Conservation (phyloP, 2,888 invertebrate genomes). For the Endotricha flammealis region DNA sequence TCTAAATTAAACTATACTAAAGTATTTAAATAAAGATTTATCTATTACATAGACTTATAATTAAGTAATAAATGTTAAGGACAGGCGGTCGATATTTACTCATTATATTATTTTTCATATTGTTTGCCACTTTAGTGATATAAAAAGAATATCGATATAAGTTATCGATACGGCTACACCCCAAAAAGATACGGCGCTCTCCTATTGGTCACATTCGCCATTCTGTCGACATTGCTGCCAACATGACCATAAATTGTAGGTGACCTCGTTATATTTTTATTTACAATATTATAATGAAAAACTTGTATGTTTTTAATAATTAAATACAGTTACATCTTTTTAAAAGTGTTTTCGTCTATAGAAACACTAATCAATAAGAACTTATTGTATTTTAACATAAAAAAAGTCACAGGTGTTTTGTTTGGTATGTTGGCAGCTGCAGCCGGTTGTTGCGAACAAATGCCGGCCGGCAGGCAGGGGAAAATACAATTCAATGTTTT, state of each 20-base stretch:
- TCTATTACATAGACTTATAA: too few species aligned
- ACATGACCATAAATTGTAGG: slow-evolving; percentile 27
- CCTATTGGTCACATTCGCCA: slow-evolving; percentile 50
- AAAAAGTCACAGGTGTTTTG: slow-evolving; percentile 37
- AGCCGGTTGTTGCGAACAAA: slow-evolving; percentile 17
- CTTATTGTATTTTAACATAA: background rate
- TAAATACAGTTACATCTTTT: background rate
- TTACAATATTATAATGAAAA: background rate
- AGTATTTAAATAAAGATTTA: too few species aligned
- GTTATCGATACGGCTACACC: slow-evolving; percentile 31
- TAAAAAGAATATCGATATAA: slow-evolving; percentile 29
- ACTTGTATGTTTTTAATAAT: background rate
- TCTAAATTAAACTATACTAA: too few species aligned
- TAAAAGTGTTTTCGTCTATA: background rate
- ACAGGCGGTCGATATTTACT: too few species aligned
- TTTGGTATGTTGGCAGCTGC: slow-evolving; percentile 35
- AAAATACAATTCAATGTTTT: background rate
- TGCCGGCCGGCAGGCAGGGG: slow-evolving; percentile 25
- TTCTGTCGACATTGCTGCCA: slow-evolving; percentile 40
- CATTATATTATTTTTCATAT: too few species aligned
- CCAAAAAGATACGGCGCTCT: slow-evolving; percentile 24
- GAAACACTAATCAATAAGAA: background rate
- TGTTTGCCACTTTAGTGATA: too few species aligned
- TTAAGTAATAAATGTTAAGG: too few species aligned
- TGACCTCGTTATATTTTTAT: slow-evolving; percentile 22